These are phyloP conservation scores for Limanda limanda DNA, from an alignment of 2,113 vertebrate genomes.

Conservation along the genomic window DNA sequence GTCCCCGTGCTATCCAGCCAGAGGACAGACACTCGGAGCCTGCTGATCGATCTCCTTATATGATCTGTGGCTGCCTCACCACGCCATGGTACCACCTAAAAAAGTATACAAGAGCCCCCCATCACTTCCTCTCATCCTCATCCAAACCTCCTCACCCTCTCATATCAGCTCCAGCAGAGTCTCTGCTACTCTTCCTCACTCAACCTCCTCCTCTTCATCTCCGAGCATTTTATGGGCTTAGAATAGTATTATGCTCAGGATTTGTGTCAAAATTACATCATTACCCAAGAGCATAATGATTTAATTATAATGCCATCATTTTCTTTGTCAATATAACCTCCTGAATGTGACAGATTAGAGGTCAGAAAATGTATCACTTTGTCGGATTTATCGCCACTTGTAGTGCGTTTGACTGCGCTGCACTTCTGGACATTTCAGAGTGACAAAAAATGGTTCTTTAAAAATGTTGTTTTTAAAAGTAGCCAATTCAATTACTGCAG, in stretches of 20 bases:
- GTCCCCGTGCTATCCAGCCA: conserved; percentile 31
- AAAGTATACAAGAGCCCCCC: not conserved
- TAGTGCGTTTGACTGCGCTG: too few relatives aligned
- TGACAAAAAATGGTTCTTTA: too few relatives aligned
- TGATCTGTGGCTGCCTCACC: not conserved
- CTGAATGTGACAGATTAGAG: not conserved
- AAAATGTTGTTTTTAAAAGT: too few relatives aligned
- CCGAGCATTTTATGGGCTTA: not conserved
- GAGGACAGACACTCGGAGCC: conserved; percentile 56
- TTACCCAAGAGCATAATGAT: not conserved
- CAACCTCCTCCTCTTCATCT: conserved; percentile 20
- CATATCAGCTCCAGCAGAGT: not conserved
- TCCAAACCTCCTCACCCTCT: not conserved
- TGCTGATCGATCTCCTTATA: conserved; percentile 72
- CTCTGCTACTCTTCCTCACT: conserved; percentile 34
- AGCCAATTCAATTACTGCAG: too few relatives aligned
- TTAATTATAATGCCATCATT: conserved; percentile 9
- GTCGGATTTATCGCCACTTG: too few relatives aligned
- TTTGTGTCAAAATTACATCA: conserved; percentile 11
- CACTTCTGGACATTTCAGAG: too few relatives aligned
- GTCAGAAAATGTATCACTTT: too few relatives aligned
- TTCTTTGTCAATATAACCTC: conserved; percentile 12
- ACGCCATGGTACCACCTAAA: not conserved
- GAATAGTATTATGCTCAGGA: not conserved
- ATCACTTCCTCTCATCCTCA: conserved; percentile 23